Conservation (phyloP, 2,888 invertebrate species). For the Lagria hirta region DNA sequence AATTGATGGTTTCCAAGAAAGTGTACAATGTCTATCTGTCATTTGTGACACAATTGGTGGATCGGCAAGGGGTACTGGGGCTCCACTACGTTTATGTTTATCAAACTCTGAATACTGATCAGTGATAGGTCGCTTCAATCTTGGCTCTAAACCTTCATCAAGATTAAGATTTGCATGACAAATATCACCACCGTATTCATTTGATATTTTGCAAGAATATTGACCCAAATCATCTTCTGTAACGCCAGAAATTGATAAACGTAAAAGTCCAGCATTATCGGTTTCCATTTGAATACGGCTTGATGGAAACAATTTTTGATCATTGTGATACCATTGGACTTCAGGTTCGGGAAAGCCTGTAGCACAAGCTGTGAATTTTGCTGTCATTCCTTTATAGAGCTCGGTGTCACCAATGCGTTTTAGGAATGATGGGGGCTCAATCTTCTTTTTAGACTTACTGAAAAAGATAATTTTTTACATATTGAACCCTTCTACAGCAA, state of each 20-base stretch:
- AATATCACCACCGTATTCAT: constrained; percentile 80
- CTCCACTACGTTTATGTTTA: constrained; percentile 77
- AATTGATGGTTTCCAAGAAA: constrained; percentile 93
- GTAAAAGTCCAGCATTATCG: constrained; percentile 78
- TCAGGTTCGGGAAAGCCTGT: constrained; percentile 86
- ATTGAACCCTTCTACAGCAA: too few species aligned
- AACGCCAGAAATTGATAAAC: constrained; percentile 77
- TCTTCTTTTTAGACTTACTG: constrained; percentile 72
- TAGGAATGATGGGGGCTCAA: constrained; percentile 84
- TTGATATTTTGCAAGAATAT: constrained; percentile 80
- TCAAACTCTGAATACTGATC: constrained; percentile 86
- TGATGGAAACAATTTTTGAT: constrained; percentile 75
- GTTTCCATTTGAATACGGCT: constrained; percentile 81
- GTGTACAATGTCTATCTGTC: constrained; percentile 83
- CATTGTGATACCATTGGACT: constrained; percentile 84
- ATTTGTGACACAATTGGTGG: constrained; percentile 90
- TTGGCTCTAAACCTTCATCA: constrained; percentile 65
- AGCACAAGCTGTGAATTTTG: constrained; percentile 91
- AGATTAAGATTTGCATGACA: constrained; percentile 80
- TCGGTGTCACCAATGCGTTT: constrained; percentile 89
- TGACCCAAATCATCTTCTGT: constrained; percentile 80
- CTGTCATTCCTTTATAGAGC: constrained; percentile 83
- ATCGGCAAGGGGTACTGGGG: constrained; percentile 86
- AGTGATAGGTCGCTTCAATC: constrained; percentile 65
- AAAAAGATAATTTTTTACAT: too few species aligned